A percentile compares a stretch with the other conserved stretches of the same genome.
Evolutionary conservation across 2,797 vertebrate species (phyloP).

Genomic region (Podarcis lilfordi): DNA sequence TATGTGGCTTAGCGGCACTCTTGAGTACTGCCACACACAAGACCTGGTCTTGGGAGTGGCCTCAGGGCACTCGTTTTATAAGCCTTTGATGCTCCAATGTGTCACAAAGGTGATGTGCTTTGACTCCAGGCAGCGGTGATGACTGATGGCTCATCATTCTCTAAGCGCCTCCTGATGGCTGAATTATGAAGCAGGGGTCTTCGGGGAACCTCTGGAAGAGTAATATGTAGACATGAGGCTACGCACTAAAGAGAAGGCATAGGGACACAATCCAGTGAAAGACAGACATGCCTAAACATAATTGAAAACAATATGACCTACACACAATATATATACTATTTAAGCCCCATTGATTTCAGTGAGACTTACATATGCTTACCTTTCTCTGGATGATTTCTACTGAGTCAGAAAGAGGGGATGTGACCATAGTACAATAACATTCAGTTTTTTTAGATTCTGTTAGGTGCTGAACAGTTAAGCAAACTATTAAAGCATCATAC

Average conservation of each 20-base stretch:
- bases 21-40: constrained; percentile 42
- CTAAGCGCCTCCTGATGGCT: constrained; percentile 55
- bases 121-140: constrained; percentile 46
- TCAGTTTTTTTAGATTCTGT: background rate
- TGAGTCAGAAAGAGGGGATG: background rate
- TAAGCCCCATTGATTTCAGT: background rate
- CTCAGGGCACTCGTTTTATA: constrained; percentile 64
- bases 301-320: background rate
- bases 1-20: constrained; percentile 48
- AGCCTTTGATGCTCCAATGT: constrained; percentile 68
- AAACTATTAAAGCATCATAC: constrained; percentile 7
- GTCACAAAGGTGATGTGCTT: constrained; percentile 65
- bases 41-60: constrained; percentile 62
- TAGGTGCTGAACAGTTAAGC: background rate
- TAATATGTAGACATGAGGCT: constrained; percentile 28
- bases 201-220: constrained; percentile 31
- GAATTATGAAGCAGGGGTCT: constrained; percentile 50
- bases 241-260: constrained; percentile 8
- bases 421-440: background rate
- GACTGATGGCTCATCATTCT: constrained; percentile 54
- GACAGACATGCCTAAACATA: background rate
- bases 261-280: background rate
- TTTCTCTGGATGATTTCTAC: background rate
- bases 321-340: background rate
- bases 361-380: background rate